These are phyloP conservation scores for Ectemnius continuus DNA, from an alignment of 2,888 invertebrate species.

Conservation along the genomic window DNA sequence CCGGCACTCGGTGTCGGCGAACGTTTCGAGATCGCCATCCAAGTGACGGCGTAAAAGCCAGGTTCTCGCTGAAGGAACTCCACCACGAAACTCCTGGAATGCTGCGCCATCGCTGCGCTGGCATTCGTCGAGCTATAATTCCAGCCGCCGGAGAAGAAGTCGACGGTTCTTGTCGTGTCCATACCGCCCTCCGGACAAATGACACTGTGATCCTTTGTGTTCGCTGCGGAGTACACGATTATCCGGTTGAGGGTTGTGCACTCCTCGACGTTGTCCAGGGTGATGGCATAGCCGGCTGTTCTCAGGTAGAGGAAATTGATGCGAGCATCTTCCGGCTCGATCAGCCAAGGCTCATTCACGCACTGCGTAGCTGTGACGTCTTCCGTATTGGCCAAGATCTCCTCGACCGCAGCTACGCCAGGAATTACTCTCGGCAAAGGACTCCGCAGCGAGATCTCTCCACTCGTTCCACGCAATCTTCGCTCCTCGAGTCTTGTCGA, in stretches of 20 bases:
- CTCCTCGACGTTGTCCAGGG: constrained; percentile 75
- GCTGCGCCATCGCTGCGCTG: constrained; percentile 70
- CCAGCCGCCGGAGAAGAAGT: constrained; percentile 87
- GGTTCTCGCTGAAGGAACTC: constrained; percentile 87
- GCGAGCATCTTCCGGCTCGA: constrained; percentile 85
- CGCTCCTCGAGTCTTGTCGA: constrained; percentile 84
- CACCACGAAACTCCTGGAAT: constrained; percentile 85
- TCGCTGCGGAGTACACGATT: constrained; percentile 85
- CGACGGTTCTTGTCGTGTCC: constrained; percentile 78
- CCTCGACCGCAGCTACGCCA: constrained; percentile 65
- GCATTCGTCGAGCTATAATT: constrained; percentile 71
- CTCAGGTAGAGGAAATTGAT: constrained; percentile 86
- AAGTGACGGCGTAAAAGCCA: constrained; percentile 86
- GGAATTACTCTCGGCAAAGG: constrained; percentile 78
- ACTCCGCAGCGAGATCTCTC: constrained; percentile 85
- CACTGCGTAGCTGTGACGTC: constrained; percentile 79
- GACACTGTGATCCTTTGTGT: constrained; percentile 82
- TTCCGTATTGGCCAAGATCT: constrained; percentile 66
- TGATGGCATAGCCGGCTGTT: constrained; percentile 83
- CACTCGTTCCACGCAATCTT: constrained; percentile 85
- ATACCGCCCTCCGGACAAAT: constrained; percentile 82
- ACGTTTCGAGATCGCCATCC: constrained; percentile 88
- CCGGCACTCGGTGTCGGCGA: constrained; percentile 75
- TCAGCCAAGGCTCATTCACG: constrained; percentile 87
- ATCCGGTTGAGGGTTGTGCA: constrained; percentile 87